Evolutionary conservation across 2,797 vertebrate species (phyloP), one percentile per base, ranked within the genome.

Genomic region (Picus viridis): DNA sequence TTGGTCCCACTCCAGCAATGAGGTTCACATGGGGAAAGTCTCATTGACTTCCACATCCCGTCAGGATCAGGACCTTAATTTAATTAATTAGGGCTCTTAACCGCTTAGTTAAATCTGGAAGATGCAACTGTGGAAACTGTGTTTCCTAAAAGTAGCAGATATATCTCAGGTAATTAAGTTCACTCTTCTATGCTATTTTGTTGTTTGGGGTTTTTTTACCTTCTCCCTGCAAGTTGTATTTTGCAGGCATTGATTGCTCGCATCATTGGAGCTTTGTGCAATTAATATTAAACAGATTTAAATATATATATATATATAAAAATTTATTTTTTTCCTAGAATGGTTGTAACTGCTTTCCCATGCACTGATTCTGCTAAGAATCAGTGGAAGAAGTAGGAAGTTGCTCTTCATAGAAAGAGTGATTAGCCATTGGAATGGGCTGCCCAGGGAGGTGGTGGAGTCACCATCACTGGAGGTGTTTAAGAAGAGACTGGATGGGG

Each of bases 31-130:
- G 54, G 32, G 32, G 80, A 83, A 88, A 34, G 26, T 36, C 83
- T 70, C 49, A 76, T 9, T 81, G 45, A 83, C 49, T 93, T 89
- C 53, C 51, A 49, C 26, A 89, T 79, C 53, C 57, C 93, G 45
- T 65, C 68, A 79, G 54, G 70, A 95, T 91, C 69, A 59, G 64
- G 72, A 78, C 58, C 47, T 81, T 80, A 47, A 61, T 80, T 93
- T 83, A 94, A 94, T 96, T 90, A 95, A 93, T 94, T 68, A 68
- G 9, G 32, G 8, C 7, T 88, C 91, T 87, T 71, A 2, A n/a
- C 76, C 89, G 78, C 57, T 86, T 65, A 76, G 64, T 81, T 75
- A 79, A 77, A 75, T 61, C 32, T 9, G 16, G 83, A 94, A 43
- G 7, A 22, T 8, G 12, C 26, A 10, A 71, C 30, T 41, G 16